Evolutionary conservation across 2,113 vertebrate species (phyloP).

Genomic region (Leucosticte australis): DNA sequence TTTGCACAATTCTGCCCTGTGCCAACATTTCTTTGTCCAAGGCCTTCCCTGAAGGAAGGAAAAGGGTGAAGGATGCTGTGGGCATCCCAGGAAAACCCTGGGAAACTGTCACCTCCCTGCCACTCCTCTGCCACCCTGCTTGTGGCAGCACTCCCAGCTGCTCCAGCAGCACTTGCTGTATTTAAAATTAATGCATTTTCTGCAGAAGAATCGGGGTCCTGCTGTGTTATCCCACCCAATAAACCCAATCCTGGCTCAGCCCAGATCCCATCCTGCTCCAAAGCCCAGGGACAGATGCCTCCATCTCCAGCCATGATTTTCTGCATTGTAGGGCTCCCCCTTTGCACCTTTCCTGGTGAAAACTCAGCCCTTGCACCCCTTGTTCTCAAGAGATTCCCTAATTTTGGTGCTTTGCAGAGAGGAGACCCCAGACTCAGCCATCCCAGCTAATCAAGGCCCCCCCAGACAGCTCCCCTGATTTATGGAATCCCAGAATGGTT

Average conservation of each 20-base stretch:
- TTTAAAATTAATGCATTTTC: not conserved
- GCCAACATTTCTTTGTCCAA: not conserved
- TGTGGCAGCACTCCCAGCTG: accelerated
- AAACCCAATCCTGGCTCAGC: not conserved
- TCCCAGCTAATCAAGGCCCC: accelerated
- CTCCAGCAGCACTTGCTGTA: not conserved
- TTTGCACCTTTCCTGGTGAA: not conserved
- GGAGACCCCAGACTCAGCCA: not conserved
- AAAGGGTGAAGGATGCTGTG: not conserved
- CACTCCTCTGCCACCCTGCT: not conserved
- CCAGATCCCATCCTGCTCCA: not conserved
- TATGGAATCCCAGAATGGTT: not conserved
- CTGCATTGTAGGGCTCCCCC: not conserved
- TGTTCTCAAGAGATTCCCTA: not conserved
- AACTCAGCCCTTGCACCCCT: not conserved
- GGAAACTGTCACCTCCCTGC: not conserved
- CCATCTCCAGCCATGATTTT: not conserved
- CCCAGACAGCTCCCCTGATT: accelerated
- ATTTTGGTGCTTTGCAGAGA: not conserved
- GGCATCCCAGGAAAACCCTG: not conserved
- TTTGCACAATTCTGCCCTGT: not conserved
- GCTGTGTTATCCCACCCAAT: not conserved
- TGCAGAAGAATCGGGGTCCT: accelerated
- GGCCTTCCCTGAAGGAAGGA: not conserved
- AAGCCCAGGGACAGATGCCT: not conserved